phyloP scores from a whole-genome alignment of 2,797 vertebrate genomes.

The Staurois parvus region DNA sequence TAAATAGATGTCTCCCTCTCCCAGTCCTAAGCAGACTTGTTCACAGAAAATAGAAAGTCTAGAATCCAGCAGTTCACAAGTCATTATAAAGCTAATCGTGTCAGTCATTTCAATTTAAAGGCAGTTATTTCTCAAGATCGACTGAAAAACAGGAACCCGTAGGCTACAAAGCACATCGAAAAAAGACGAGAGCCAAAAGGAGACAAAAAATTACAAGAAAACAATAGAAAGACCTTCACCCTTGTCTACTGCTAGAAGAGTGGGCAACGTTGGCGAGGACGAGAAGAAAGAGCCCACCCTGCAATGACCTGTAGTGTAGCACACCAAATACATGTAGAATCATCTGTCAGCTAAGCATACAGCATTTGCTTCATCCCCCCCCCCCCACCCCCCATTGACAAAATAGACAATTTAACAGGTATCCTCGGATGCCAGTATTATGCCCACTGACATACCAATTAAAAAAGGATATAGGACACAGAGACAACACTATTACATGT shows the following conservation, averaged over 20 bases:
- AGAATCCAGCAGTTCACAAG: conserved; percentile 86
- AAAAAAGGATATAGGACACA: conserved; percentile 13
- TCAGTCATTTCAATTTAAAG: conserved; percentile 78
- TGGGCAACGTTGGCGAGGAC: conserved; percentile 2
- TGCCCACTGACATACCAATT: neutral
- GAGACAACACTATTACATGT: conserved; percentile 25
- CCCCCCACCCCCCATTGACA: neutral
- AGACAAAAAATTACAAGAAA: conserved; percentile 58
- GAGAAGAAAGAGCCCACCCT: neutral
- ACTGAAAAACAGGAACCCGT: conserved; percentile 77
- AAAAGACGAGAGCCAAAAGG: conserved; percentile 58
- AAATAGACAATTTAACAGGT: neutral
- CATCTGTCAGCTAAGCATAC: neutral
- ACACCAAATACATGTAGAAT: conserved; percentile 21
- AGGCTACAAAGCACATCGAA: conserved; percentile 68
- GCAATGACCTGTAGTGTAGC: neutral
- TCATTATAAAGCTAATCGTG: conserved; percentile 92
- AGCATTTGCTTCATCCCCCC: neutral
- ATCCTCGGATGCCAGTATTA: neutral
- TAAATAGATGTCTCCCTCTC: conserved; percentile 78
- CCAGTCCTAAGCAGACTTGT: conserved; percentile 70
- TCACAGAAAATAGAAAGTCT: conserved; percentile 80
- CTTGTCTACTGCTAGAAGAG: neutral
- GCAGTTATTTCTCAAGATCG: conserved; percentile 75
- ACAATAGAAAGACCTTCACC: conserved; percentile 57